Evolutionary conservation across 2,888 invertebrate species (phyloP).

Genomic region (Automeris io): DNA sequence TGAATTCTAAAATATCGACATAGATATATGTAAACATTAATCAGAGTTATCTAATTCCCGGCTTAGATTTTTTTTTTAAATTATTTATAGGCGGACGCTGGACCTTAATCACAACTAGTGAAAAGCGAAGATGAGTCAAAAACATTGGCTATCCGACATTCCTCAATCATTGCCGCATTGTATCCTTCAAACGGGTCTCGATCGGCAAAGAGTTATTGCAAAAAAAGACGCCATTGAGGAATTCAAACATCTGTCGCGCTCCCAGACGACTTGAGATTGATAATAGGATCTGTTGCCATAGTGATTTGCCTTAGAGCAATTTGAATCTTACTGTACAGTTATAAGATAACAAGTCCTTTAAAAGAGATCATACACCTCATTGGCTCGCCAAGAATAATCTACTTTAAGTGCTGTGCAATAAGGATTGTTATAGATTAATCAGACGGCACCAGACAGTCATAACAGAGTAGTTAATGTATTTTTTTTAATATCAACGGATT

Average conservation of each 20-base stretch:
- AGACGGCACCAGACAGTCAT: too few species aligned
- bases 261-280: constrained; percentile 14
- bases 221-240: constrained; percentile 1
- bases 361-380: too few species aligned
- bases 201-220: background rate
- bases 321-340: background rate
- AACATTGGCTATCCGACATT: constrained; percentile 5
- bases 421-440: too few species aligned
- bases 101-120: too few species aligned
- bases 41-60: background rate
- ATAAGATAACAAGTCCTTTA: too few species aligned
- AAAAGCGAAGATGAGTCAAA: constrained; percentile 1
- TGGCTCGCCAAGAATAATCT: too few species aligned
- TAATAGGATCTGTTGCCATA: constrained; percentile 11
- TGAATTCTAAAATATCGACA: constrained; percentile 63
- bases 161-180: background rate
- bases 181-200: background rate
- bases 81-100: too few species aligned
- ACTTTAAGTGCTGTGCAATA: too few species aligned
- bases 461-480: too few species aligned
- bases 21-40: background rate
- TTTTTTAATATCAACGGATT: too few species aligned
- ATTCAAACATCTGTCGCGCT: constrained; percentile 21
- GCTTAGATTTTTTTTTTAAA: too few species aligned
- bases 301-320: background rate